Base-by-base conservation (phyloP, 2,113 vertebrate species). In the Paratilapia polleni region DNA sequence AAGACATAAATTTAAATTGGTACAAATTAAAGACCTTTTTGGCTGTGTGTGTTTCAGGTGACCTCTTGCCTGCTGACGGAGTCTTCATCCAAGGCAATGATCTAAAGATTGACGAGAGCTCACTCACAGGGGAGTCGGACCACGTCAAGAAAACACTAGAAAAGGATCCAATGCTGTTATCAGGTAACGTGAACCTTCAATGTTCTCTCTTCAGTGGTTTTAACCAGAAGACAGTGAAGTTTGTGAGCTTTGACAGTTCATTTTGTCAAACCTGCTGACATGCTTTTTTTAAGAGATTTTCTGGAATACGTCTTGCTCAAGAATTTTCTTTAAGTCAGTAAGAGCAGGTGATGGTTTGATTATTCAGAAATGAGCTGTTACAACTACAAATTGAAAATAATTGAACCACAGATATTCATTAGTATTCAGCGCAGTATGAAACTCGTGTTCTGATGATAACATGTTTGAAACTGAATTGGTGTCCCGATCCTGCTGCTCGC, bases 71-170 rank as follows among this genome's bases (percentile, higher is more conserved):
- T 1, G 96, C 98, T 17, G 98, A 99, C 70, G 98, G 98, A 63
- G 94, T 99, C 75, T 97, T 99, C 80, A 97, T 99, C 95, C 98
- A 99, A 95, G 97, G 98, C 89, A 99, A 99, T 22, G 98, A 99
- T 91, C 97, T 99, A 60, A 99, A 98, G 95, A 98, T 99, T 73
- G 98, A 99, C 87, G 98, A 99, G 94, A 99, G 98, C 90, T 99
- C 98, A 0, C 94, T 99, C 93, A 99, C 98, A 66, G 98, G 98
- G 84, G 98, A 99, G 96, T 99, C 98, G 57, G 98, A 99, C 94
- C 98, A 98, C 82, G 98, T 99, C 92, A 99, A 97, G 94, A 99
- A 99, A 91, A 97, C 95, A 15, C 91, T 96, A 92, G 96, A 97
- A 90, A 98, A 97, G 93, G 98, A 99, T 95, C 97, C 97, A 74